phyloP scores from a whole-genome alignment of 2,797 vertebrate species.

The Leuciscus waleckii region DNA sequence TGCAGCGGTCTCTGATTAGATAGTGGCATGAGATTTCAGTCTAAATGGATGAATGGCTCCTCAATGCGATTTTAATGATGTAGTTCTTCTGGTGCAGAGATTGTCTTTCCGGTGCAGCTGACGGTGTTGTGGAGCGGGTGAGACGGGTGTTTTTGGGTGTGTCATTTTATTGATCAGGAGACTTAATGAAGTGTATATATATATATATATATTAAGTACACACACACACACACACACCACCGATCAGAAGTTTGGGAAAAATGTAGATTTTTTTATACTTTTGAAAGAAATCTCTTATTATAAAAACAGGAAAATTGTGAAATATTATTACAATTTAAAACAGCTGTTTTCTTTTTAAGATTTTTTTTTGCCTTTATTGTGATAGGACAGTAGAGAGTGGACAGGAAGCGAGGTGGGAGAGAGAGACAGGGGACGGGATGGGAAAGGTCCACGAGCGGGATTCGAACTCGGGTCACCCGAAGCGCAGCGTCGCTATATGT shows the following conservation, averaged over 20 bases:
- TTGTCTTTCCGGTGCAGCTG: conserved; percentile 35
- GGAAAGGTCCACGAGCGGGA: too few species aligned
- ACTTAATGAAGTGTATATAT: neutral
- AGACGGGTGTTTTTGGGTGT: neutral
- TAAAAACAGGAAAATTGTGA: neutral
- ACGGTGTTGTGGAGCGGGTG: conserved; percentile 29
- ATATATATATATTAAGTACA: too few species aligned
- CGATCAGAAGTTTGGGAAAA: neutral
- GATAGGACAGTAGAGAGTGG: too few species aligned
- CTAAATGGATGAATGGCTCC: conserved; percentile 41
- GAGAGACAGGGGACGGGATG: too few species aligned
- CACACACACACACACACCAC: too few species aligned
- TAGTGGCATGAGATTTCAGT: conserved; percentile 39
- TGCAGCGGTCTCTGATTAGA: conserved; percentile 21
- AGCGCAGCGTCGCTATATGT: too few species aligned
- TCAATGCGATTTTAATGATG: conserved; percentile 43
- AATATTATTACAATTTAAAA: neutral
- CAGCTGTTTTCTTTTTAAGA: too few species aligned
- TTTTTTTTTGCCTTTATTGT: too few species aligned
- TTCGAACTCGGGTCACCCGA: too few species aligned
- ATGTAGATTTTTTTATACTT: neutral
- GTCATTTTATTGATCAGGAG: neutral
- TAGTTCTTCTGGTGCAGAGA: conserved; percentile 30
- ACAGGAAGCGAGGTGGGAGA: too few species aligned
- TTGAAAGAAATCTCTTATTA: neutral